A percentile compares a stretch with the other conserved stretches of the same genome.
Evolutionary conservation across 2,113 vertebrate species (phyloP).

Genomic region (Passer montanus): DNA sequence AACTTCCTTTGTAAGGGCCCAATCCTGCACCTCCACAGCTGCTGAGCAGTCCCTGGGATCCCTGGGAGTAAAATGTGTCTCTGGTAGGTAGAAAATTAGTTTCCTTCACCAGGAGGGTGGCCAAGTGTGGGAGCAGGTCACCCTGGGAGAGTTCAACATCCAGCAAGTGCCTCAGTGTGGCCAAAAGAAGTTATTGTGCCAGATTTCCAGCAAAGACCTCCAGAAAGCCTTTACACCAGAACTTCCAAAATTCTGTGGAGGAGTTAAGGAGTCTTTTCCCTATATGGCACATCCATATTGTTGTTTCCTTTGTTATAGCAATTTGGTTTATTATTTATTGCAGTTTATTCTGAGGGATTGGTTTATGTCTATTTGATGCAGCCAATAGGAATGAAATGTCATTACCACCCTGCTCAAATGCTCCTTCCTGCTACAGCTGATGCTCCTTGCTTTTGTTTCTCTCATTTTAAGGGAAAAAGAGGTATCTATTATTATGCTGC

Average conservation of each 20-base stretch:
- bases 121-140: accelerated
- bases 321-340: neutral
- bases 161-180: neutral
- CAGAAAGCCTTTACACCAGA: neutral
- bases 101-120: neutral
- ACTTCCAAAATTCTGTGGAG: neutral
- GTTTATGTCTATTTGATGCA: neutral
- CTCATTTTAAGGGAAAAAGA: neutral
- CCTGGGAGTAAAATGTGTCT: neutral
- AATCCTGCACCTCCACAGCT: neutral
- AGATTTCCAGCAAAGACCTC: neutral
- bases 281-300: neutral
- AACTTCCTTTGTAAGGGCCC: neutral
- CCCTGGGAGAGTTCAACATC: neutral
- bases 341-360: neutral
- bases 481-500: neutral
- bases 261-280: neutral
- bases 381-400: neutral
- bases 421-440: neutral
- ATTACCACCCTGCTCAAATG: neutral
- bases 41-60: neutral
- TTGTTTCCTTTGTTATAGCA: neutral
- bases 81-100: neutral
- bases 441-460: neutral
- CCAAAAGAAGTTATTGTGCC: neutral